Evolutionary conservation across 2,888 invertebrate species (phyloP).

Genomic region (Cheilosia urbana): DNA sequence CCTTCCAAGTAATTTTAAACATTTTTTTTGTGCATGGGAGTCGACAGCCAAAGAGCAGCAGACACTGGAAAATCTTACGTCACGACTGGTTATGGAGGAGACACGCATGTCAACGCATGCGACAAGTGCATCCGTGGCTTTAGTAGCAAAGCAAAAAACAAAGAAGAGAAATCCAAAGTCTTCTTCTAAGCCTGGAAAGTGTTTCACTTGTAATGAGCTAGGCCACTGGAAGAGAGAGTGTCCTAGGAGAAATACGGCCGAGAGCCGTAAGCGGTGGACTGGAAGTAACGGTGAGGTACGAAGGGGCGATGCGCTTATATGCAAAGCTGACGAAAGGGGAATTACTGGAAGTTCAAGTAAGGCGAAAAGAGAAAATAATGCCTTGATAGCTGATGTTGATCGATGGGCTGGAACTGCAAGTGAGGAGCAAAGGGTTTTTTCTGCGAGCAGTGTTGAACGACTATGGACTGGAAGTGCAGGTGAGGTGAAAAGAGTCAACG

Average conservation of each 20-base stretch:
- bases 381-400: not conserved
- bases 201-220: slow-evolving; percentile 71
- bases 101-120: slow-evolving; percentile 47
- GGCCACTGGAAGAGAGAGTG: slow-evolving; percentile 72
- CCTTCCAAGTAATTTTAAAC: slow-evolving; percentile 76
- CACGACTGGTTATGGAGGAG: slow-evolving; percentile 76
- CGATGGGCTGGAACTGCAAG: slow-evolving; percentile 24
- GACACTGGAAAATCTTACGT: slow-evolving; percentile 75
- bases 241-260: slow-evolving; percentile 12
- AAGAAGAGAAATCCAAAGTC: slow-evolving; percentile 10
- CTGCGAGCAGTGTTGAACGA: not conserved
- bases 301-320: not conserved
- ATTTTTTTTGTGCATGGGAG: slow-evolving; percentile 65
- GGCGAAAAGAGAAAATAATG: not conserved
- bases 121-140: slow-evolving; percentile 20
- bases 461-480: not conserved
- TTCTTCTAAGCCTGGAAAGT: slow-evolving; percentile 40
- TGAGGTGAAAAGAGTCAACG: not conserved
- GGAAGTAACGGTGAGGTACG: not conserved
- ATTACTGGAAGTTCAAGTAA: too few species aligned
- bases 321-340: not conserved
- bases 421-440: slow-evolving; percentile 1
- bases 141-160: slow-evolving; percentile 27
- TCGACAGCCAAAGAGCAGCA: slow-evolving; percentile 66
- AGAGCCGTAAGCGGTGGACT: not conserved